Evolutionary conservation across 2,888 invertebrate species (phyloP).

Genomic region (Agonopterix subpropinquella): DNA sequence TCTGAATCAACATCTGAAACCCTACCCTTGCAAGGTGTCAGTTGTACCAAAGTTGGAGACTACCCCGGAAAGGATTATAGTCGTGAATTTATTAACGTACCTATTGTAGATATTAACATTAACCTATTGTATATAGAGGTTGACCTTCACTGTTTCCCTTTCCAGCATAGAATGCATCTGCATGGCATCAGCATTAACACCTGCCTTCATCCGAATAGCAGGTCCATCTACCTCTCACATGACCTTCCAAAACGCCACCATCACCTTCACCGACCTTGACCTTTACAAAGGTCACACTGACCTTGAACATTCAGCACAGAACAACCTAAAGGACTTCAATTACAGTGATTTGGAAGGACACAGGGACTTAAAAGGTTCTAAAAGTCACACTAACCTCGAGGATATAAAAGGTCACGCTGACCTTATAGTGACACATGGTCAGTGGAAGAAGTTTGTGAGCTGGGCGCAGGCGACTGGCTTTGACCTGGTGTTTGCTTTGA

Average conservation of each 20-base stretch:
- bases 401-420: no score
- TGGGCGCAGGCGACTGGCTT: slow-evolving; percentile 77
- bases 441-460: slow-evolving; percentile 51
- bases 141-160: background rate
- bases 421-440: slow-evolving; percentile 27
- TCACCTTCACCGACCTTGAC: slow-evolving; percentile 34
- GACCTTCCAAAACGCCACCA: slow-evolving; percentile 50
- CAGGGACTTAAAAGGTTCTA: no score
- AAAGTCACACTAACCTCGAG: no score
- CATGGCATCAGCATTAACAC: slow-evolving; percentile 80
- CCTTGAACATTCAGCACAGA: no score
- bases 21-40: no score
- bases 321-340: no score
- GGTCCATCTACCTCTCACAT: slow-evolving; percentile 78
- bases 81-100: no score
- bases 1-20: no score
- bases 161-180: slow-evolving; percentile 74
- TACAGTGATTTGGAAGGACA: no score
- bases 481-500: slow-evolving; percentile 81
- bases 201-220: slow-evolving; percentile 83
- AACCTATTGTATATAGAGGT: background rate
- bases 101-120: background rate
- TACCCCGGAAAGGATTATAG: no score
- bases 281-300: background rate
- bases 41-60: no score